Evolutionary conservation across 2,888 invertebrate species (phyloP), one percentile per base, ranked within the genome.

Genomic region (Xestobium rufovillosum): DNA sequence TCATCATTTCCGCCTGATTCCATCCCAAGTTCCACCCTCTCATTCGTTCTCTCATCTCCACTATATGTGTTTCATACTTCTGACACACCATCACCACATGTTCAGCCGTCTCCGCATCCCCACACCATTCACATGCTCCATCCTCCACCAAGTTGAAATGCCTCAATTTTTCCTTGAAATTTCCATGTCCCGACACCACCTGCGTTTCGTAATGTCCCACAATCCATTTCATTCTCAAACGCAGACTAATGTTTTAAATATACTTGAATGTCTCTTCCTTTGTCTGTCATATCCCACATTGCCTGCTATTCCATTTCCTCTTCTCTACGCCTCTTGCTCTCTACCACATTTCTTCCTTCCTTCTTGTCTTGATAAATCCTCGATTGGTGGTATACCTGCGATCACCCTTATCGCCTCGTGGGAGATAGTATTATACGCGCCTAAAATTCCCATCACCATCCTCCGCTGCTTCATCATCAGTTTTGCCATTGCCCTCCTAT

Each of bases 371-470:
- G 8, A 8, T 23, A 23, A 9, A n/a, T 23, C 23, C 8, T 23
- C 23, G 23, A n/a, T 23, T n/a, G n/a, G n/a, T 23, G n/a, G 23
- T n/a, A 23, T 23, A 8, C n/a, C 23, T 23, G 8, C n/a, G 23
- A n/a, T n/a, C n/a, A n/a, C n/a, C n/a, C n/a, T n/a, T n/a, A n/a
- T n/a, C n/a, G n/a, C n/a, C n/a, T n/a, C n/a, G n/a, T n/a, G n/a
- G n/a, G n/a, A n/a, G n/a, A n/a, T n/a, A n/a, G n/a, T n/a, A n/a
- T n/a, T n/a, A n/a, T n/a, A n/a, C n/a, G n/a, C n/a, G n/a, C n/a
- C n/a, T n/a, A n/a, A n/a, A n/a, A n/a, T n/a, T n/a, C n/a, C n/a
- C n/a, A n/a, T n/a, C n/a, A n/a, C n/a, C n/a, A n/a, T n/a, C n/a
- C n/a, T n/a, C n/a, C n/a, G n/a, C n/a, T n/a, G n/a, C n/a, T n/a